Base-by-base conservation (phyloP, 2,113 vertebrate species). In the Hydrochoerus hydrochaeris region DNA sequence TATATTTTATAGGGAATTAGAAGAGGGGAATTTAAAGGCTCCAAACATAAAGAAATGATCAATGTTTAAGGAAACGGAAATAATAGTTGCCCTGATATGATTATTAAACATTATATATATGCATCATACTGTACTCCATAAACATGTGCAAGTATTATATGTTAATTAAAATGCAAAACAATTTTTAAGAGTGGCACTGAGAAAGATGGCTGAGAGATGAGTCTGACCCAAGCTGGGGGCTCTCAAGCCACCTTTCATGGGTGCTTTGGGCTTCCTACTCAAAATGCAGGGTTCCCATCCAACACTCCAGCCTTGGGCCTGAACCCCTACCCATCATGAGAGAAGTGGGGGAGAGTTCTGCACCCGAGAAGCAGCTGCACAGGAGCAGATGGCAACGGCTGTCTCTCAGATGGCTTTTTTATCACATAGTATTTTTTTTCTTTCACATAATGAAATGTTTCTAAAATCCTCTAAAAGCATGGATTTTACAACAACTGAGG, bases 321-420 rank as follows among this genome's bases (percentile, higher is more conserved):
- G 20, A 41, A 85, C 6, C 38, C 26, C 60, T 60, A 49, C 81
- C 65, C 24, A 26, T 19, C 9, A 20, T 20, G 17, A 80, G 44
- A 38, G 54, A 17, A n/a, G 14, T 14, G 19, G 44, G 28, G 38
- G 8, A 16, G 4, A 49, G 32, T 58, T 44, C 93, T 77, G 13
- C 24, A 96, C 93, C 75, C 95, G 28, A 91, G 83, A 89, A 86
- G 63, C 91, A 98, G 96, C 97, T 98, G 95, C 95, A 97, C 87
- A 62, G 69, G 90, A 95, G 97, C 98, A 98, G 98, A 97, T 98
- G 98, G 98, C 97, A 86, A 92, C 83, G 90, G 95, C 97, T 98
- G 97, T 77, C 96, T 97, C 96, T 98, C 98, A 97, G 96, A 96
- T 98, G 46, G 32, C 49, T 81, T 80, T 80, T 84, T 81, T 80